Percentiles rank a stretch among this genome's conserved stretches.
These are phyloP conservation scores for Palloptera scutellata DNA, from an alignment of 2,888 invertebrate species.

Conservation along the genomic window DNA sequence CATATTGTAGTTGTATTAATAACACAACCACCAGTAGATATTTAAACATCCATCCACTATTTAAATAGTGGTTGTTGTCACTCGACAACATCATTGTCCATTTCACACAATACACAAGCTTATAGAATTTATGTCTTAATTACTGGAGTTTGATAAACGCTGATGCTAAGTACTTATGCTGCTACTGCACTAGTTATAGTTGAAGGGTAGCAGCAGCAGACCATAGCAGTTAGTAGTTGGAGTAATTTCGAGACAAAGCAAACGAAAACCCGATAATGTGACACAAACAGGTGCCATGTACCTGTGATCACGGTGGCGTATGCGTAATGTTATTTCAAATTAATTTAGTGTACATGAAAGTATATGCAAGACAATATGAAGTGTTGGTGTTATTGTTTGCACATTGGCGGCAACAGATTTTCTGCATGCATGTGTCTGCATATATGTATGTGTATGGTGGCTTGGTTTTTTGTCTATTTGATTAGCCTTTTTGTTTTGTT, in stretches of 20 bases:
- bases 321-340: conserved; percentile 22
- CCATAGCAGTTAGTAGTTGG: too few relatives aligned
- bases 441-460: neutral
- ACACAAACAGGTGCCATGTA: neutral
- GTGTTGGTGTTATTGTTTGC: too few relatives aligned
- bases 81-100: conserved; percentile 46
- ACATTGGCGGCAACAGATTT: neutral
- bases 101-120: too few relatives aligned
- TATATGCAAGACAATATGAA: neutral
- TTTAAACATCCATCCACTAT: conserved; percentile 48
- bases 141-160: neutral
- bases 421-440: neutral
- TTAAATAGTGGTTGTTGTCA: conserved; percentile 46
- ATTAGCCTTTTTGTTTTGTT: neutral
- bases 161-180: conserved; percentile 16
- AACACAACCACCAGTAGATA: conserved; percentile 45
- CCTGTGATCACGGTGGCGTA: neutral
- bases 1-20: conserved; percentile 40
- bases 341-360: conserved; percentile 14
- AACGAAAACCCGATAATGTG: neutral
- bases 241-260: neutral
- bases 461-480: neutral
- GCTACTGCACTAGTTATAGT: conserved; percentile 33
- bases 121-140: too few relatives aligned
- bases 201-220: too few relatives aligned